phyloP scores from a whole-genome alignment of 1,140 invertebrate species.

The Maconellicoccus hirsutus region DNA sequence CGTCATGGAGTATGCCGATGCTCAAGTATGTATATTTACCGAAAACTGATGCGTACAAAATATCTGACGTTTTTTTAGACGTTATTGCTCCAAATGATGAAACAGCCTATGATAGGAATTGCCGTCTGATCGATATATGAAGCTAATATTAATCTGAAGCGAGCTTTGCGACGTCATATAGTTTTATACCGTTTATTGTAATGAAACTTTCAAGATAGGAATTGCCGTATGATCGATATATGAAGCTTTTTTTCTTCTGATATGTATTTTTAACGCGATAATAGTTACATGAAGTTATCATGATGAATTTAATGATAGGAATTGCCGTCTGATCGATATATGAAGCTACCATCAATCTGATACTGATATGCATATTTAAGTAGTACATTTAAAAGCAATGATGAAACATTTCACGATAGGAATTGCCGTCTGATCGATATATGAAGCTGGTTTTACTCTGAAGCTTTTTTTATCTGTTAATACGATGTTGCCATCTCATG shows the following conservation, averaged over 20 bases:
- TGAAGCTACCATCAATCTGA: background rate
- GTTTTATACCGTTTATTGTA: too few species aligned
- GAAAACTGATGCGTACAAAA: too few species aligned
- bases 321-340: conserved; percentile 7
- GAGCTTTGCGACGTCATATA: too few species aligned
- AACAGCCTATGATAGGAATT: background rate
- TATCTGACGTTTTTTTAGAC: too few species aligned
- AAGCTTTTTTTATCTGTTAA: background rate
- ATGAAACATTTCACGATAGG: background rate
- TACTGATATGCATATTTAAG: too few species aligned
- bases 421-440: conserved; percentile 3
- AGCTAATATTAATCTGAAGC: background rate
- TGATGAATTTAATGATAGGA: background rate
- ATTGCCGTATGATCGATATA: too few species aligned
- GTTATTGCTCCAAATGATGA: background rate
- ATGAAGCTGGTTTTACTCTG: background rate
- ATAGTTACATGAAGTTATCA: too few species aligned
- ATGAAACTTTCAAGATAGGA: too few species aligned
- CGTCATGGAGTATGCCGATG: conserved; percentile 41
- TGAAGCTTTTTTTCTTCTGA: too few species aligned
- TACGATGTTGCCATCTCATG: background rate
- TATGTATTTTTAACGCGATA: too few species aligned
- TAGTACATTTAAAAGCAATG: too few species aligned
- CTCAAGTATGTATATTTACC: conserved; percentile 36
- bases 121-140: conserved; percentile 2